These are phyloP conservation scores for Acleris laterana DNA, from an alignment of 2,888 invertebrate species.

Conservation along the genomic window DNA sequence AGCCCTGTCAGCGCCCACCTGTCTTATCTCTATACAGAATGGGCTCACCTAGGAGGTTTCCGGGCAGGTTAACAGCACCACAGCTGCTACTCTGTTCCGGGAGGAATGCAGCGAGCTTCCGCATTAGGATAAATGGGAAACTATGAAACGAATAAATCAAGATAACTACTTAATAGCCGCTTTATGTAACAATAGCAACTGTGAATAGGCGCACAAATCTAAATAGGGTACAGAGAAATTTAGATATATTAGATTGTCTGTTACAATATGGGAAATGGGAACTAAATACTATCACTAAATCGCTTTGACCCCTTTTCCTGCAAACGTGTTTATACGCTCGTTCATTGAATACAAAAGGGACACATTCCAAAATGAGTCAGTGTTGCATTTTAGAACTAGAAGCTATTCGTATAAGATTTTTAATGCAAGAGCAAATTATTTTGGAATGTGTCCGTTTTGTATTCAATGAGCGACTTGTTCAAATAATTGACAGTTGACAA, in stretches of 20 bases:
- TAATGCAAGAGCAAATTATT: too few species aligned
- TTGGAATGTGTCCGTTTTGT: too few species aligned
- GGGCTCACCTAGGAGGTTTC: too few species aligned
- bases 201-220: slow-evolving; percentile 28
- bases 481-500: too few species aligned
- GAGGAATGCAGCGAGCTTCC: slow-evolving; percentile 32
- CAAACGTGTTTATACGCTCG: too few species aligned
- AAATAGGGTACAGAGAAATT: slow-evolving; percentile 31
- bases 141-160: slow-evolving; percentile 37
- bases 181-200: slow-evolving; percentile 24
- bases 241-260: slow-evolving; percentile 4
- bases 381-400: too few species aligned
- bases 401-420: too few species aligned
- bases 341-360: too few species aligned
- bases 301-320: too few species aligned
- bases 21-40: neutral
- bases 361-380: too few species aligned
- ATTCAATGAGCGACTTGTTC: too few species aligned
- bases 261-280: slow-evolving; percentile 3
- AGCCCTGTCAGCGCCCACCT: neutral
- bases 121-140: slow-evolving; percentile 32
- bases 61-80: slow-evolving; percentile 21
- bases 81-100: slow-evolving; percentile 31
- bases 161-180: slow-evolving; percentile 32
- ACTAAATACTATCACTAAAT: too few species aligned